phyloP scores from a whole-genome alignment of 2,113 vertebrate genomes.

The Dicrurus megarhynchus region DNA sequence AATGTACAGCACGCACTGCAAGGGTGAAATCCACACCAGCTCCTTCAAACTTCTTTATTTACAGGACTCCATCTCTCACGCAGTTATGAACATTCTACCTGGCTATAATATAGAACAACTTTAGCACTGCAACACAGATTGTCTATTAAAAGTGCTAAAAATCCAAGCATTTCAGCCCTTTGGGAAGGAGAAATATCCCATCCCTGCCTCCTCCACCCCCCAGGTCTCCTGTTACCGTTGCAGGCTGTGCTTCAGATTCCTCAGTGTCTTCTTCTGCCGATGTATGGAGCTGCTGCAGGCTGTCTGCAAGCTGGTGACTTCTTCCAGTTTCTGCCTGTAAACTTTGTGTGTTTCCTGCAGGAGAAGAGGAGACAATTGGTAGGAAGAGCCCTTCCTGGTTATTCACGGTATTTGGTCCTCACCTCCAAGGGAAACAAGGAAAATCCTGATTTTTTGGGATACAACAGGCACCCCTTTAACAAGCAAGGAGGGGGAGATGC shows the following conservation, averaged over 20 bases:
- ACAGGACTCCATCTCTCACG: not conserved
- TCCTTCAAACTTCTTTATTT: not conserved
- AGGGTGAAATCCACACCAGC: not conserved
- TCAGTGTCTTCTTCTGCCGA: slow-evolving; percentile 86
- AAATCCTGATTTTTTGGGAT: not conserved
- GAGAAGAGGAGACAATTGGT: not conserved
- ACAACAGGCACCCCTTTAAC: not conserved
- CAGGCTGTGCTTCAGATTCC: slow-evolving; percentile 79
- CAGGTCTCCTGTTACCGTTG: slow-evolving; percentile 71
- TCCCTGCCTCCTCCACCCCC: not conserved
- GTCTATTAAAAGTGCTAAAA: not conserved
- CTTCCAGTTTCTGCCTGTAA: slow-evolving; percentile 92
- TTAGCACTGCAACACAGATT: not conserved
- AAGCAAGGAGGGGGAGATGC: not conserved
- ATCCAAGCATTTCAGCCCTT: not conserved
- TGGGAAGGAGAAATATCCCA: not conserved
- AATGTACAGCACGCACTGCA: fast-evolving
- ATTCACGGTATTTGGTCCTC: not conserved
- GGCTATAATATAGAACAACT: not conserved
- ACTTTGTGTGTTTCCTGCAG: slow-evolving; percentile 90
- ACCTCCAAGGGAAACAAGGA: not conserved
- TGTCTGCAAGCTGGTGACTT: slow-evolving; percentile 85
- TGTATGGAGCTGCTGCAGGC: slow-evolving; percentile 84
- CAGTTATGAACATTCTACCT: not conserved
- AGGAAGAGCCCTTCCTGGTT: not conserved